These are phyloP conservation scores for Rhinolophus ferrumequinum DNA, from an alignment of 2,113 vertebrate genomes.

Conservation along the genomic window DNA sequence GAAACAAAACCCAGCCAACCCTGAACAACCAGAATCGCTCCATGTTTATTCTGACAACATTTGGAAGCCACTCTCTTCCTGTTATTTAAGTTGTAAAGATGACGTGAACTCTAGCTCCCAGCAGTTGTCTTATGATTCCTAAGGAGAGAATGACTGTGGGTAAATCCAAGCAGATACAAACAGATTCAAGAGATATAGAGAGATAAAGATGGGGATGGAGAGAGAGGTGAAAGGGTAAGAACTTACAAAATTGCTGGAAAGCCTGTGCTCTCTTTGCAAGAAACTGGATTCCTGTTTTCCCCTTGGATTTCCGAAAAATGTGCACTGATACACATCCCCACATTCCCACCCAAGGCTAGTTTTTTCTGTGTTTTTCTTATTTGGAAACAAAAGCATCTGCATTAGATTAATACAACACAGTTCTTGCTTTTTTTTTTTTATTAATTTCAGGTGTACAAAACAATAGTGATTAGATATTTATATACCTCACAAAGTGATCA, in stretches of 20 bases:
- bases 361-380: background rate
- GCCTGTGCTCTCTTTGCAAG: background rate
- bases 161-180: background rate
- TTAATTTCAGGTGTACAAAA: too few species aligned
- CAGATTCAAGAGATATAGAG: background rate
- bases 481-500: too few species aligned
- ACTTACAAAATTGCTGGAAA: background rate
- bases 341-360: fast-evolving
- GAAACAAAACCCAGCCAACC: background rate
- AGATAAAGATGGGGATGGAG: background rate
- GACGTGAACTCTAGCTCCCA: background rate
- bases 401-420: background rate
- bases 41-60: background rate
- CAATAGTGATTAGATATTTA: too few species aligned
- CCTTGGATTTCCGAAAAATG: background rate
- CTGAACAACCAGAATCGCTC: background rate
- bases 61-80: background rate
- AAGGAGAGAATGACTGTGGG: background rate
- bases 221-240: background rate
- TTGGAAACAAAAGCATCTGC: background rate
- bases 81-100: background rate
- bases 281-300: background rate
- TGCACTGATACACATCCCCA: background rate
- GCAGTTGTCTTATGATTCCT: background rate
- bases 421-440: background rate